Conservation (phyloP, 2,797 vertebrate genomes). For the Apodemus agrarius region DNA sequence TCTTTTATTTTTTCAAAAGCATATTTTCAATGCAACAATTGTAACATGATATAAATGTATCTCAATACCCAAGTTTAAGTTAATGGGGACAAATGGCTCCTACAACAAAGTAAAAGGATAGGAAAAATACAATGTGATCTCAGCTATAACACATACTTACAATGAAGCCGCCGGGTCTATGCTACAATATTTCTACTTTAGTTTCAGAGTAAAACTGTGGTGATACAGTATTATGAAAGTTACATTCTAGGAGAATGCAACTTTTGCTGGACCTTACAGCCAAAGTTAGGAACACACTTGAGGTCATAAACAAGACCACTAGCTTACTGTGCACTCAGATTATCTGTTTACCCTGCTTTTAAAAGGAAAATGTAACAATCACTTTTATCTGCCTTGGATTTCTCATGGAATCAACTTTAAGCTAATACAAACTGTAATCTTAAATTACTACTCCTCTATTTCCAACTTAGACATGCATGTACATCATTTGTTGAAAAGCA, state of each 20-base stretch:
- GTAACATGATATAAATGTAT: conserved; percentile 50
- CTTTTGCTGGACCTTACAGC: background rate
- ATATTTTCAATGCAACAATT: conserved; percentile 50
- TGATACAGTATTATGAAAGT: background rate
- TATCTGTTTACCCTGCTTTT: background rate
- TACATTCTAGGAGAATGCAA: background rate
- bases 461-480: background rate
- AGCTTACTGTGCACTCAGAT: background rate
- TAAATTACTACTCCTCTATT: background rate
- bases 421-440: background rate
- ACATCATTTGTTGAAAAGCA: background rate
- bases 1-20: background rate
- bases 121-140: conserved; percentile 26
- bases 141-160: background rate
- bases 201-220: background rate
- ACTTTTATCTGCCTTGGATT: background rate
- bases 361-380: background rate
- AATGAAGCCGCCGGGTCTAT: conserved; percentile 19
- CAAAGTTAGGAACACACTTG: background rate
- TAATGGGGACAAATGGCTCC: background rate
- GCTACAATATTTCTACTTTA: conserved; percentile 27
- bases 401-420: background rate
- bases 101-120: background rate
- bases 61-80: conserved; percentile 1
- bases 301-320: background rate